phyloP scores from a whole-genome alignment of 1,140 invertebrate genomes.

The Battus philenor region DNA sequence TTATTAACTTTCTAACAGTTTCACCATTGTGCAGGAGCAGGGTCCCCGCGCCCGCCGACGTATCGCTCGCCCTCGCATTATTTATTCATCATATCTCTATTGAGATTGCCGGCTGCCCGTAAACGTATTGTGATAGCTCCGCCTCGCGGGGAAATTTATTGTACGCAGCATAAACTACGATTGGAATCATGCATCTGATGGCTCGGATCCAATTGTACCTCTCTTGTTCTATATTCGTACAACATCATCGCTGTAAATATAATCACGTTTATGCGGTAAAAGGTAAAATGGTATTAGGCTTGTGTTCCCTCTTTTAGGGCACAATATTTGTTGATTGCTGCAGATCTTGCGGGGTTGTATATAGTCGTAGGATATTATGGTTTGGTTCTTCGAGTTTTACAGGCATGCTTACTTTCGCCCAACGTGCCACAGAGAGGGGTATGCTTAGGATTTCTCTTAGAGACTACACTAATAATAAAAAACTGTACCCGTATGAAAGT shows the following conservation, averaged over 20 bases:
- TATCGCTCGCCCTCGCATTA: conserved; percentile 9
- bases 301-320: no score
- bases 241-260: no score
- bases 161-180: conserved; percentile 7
- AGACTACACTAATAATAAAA: no score
- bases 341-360: not conserved
- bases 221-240: no score
- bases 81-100: conserved; percentile 17
- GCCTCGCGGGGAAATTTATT: no score
- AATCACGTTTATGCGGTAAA: no score
- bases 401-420: no score
- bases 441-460: no score
- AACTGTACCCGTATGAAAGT: no score
- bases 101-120: conserved; percentile 9
- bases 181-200: not conserved
- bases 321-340: not conserved
- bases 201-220: not conserved
- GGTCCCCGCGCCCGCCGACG: conserved; percentile 1
- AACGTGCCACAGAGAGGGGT: no score
- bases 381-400: no score
- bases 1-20: conserved; percentile 17
- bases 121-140: conserved; percentile 15
- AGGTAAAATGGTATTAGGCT: no score
- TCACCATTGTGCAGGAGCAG: conserved; percentile 12
- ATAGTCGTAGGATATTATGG: not conserved